Evolutionary conservation across 2,888 invertebrate species (phyloP).

Genomic region (Fragum sueziense): DNA sequence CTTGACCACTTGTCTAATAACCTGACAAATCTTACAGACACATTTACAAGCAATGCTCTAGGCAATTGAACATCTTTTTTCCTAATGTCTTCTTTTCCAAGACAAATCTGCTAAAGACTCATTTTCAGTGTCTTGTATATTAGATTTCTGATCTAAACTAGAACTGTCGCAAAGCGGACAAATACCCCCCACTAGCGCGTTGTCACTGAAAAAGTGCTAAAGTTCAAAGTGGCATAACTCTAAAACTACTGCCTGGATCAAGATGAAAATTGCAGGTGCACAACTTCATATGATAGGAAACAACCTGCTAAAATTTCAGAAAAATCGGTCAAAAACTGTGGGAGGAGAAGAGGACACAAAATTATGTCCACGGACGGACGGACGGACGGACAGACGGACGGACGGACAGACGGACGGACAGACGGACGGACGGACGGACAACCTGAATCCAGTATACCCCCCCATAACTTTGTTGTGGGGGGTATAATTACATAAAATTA

Average conservation of each 20-base stretch:
- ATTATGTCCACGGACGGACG: not conserved
- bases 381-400: conserved; percentile 7
- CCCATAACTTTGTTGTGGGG: too few species aligned
- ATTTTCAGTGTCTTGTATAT: not conserved
- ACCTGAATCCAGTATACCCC: conserved; percentile 7
- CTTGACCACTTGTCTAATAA: conserved; percentile 8
- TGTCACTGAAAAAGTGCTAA: too few species aligned
- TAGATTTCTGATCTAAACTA: not conserved
- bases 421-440: not conserved
- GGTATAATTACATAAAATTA: too few species aligned
- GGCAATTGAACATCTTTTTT: not conserved
- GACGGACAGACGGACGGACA: conserved; percentile 10
- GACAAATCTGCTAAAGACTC: not conserved
- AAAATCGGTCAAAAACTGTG: too few species aligned
- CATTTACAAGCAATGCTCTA: not conserved
- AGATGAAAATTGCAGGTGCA: too few species aligned
- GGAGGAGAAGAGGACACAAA: not conserved
- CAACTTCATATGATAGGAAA: too few species aligned
- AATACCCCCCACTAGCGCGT: too few species aligned
- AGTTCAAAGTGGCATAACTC: too few species aligned
- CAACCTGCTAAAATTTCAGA: too few species aligned
- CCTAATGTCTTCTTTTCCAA: not conserved
- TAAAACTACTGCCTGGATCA: too few species aligned
- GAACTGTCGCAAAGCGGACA: too few species aligned
- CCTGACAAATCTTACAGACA: conserved; percentile 14